These are phyloP conservation scores for Rhagoletis pomonella DNA, from an alignment of 1,140 invertebrate genomes.

Conservation along the genomic window DNA sequence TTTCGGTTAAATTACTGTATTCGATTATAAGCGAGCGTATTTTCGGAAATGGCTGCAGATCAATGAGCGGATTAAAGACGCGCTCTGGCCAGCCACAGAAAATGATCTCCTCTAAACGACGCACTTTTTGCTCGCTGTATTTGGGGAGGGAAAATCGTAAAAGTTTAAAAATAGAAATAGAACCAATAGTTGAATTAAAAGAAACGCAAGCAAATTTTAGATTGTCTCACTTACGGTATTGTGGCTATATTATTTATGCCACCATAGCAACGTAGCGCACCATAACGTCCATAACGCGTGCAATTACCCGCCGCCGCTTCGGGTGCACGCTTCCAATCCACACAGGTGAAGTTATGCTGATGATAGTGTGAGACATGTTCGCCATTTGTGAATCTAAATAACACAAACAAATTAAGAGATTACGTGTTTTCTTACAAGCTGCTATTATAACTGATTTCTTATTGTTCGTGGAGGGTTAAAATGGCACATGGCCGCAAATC, in stretches of 20 bases:
- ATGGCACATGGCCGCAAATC: no score
- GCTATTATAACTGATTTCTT: not conserved
- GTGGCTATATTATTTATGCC: constrained; percentile 68
- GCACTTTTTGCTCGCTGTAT: constrained; percentile 57
- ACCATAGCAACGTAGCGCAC: constrained; percentile 67
- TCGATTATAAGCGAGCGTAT: constrained; percentile 71
- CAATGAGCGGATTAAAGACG: constrained; percentile 64
- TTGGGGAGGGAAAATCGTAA: not conserved
- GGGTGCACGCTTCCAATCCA: constrained; percentile 65
- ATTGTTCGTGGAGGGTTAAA: not conserved
- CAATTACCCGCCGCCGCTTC: constrained; percentile 68
- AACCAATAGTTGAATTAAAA: not conserved
- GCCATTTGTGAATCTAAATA: constrained; percentile 1
- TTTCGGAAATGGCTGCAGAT: constrained; percentile 67
- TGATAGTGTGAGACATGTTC: constrained; percentile 55
- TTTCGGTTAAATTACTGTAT: constrained; percentile 71
- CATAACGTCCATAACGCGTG: constrained; percentile 59
- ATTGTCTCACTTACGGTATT: constrained; percentile 59
- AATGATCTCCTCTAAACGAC: constrained; percentile 59
- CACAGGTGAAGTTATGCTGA: constrained; percentile 60
- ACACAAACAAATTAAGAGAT: not conserved
- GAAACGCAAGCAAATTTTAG: no score
- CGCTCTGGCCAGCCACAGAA: constrained; percentile 71
- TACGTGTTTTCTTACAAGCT: not conserved
- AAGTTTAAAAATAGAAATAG: not conserved